Evolutionary conservation across 92 coral and sea anemone genomes (phyloP), one percentile per base, ranked within the genome.

Genomic region (Isaurus tuberculatus): DNA sequence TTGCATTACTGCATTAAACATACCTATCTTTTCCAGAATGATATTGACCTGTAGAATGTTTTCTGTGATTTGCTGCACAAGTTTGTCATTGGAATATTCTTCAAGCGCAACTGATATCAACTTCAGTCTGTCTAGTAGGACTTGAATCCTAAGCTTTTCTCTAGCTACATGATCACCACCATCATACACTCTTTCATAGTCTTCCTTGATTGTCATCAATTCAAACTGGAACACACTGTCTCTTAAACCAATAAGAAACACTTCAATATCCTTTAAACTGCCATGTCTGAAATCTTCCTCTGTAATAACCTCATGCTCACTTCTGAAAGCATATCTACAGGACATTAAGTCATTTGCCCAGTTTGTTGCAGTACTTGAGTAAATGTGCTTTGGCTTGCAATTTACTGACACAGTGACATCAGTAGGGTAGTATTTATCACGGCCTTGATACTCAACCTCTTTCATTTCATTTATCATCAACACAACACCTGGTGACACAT

Each of bases 401-500:
- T 75, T 85, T 23, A 89, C 86, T 40, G 83, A 17, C 27, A 83
- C 85, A 44, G 88, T 67, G 29, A 65, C 73, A 75, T 83, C 88
- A 20, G 74, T 68, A 57, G 75, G 68, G 16, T 57, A 66, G 63
- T 84, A 89, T 61, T 84, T 79, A 75, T 89, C 89, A 16, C 73
- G 22, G 34, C 82, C 89, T 57, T 63, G 42, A 55, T 84, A 86
- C 29, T 89, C 85, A 37, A 75, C 55, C 57, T 88, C 88, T 49
- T 89, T 80, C 92, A 85, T 85, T 48, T 89, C 89, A 84, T 79
- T 84, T 7, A 88, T 88, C 53, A 88, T 32, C 13, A 81, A 67
- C 16, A 87, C 73, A 37, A 87, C 90, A 17, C 90, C 90, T 11
- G 86, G 90, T 27, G 82, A 15, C 28, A 88, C 91, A 84, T 88